Evolutionary conservation across 2,113 vertebrate genomes (phyloP).

Genomic region (Spheniscus mendiculus): DNA sequence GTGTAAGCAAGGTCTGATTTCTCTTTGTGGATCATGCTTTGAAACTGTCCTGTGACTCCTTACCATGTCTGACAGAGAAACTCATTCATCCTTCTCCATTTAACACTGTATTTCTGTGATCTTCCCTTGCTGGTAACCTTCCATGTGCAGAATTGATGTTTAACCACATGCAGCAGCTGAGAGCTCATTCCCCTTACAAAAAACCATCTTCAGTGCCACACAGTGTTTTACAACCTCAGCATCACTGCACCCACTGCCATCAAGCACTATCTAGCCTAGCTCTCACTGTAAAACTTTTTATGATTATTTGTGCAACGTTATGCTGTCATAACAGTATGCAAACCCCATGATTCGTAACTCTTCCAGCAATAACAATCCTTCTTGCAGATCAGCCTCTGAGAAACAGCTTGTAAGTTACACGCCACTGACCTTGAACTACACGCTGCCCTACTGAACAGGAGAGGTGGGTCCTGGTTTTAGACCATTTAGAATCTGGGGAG

Average conservation of each 20-base stretch:
- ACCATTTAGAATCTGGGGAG: background rate
- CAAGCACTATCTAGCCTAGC: background rate
- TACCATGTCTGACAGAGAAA: background rate
- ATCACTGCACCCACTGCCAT: background rate
- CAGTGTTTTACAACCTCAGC: background rate
- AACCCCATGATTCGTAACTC: background rate
- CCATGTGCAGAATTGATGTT: fast-evolving
- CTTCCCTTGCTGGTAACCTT: background rate
- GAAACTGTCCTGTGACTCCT: background rate
- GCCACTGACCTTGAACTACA: background rate
- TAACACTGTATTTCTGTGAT: background rate
- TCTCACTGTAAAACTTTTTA: background rate
- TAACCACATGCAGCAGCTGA: background rate
- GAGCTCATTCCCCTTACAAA: background rate
- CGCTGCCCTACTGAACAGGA: background rate
- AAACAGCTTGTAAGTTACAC: background rate
- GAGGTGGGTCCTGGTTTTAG: background rate
- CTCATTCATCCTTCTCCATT: background rate
- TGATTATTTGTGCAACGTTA: background rate
- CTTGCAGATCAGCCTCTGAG: background rate
- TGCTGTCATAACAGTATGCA: background rate
- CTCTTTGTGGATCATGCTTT: background rate
- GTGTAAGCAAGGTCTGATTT: background rate
- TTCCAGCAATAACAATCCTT: background rate
- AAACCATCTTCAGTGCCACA: background rate